phyloP scores from a whole-genome alignment of 1,140 invertebrate species.

The Brachionus sp. region DNA sequence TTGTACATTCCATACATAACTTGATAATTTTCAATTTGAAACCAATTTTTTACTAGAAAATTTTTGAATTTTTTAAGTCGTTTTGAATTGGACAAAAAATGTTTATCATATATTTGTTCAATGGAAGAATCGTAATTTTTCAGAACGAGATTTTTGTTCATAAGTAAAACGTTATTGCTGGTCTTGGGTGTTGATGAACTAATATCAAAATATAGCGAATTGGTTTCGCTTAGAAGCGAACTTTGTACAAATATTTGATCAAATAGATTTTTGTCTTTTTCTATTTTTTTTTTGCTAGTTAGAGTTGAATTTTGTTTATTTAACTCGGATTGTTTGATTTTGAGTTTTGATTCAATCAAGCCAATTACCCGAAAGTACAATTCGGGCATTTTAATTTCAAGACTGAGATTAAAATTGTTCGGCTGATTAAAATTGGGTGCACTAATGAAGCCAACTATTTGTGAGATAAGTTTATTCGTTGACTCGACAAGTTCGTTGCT shows the following conservation, averaged over 20 bases:
- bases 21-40: not conserved
- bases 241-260: constrained; percentile 25
- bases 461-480: not conserved
- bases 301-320: not conserved
- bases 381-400: constrained; percentile 18
- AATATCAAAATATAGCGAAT: not conserved
- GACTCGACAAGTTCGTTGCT: not conserved
- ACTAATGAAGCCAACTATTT: not conserved
- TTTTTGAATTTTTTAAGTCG: constrained; percentile 27
- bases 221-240: not conserved
- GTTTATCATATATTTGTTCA: constrained; percentile 16
- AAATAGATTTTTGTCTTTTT: constrained; percentile 37
- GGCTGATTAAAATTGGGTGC: not conserved
- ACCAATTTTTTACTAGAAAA: not conserved
- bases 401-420: constrained; percentile 27
- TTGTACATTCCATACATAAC: constrained; percentile 14
- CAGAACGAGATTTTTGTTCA: constrained; percentile 6
- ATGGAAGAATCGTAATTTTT: constrained; percentile 2
- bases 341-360: not conserved
- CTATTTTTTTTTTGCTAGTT: not conserved
- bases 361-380: not conserved
- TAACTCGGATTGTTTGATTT: not conserved
- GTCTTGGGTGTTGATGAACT: not conserved
- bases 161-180: not conserved
- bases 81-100: constrained; percentile 15